Evolutionary conservation across 2,797 vertebrate species (phyloP).

Genomic region (Coregonus suidteri): DNA sequence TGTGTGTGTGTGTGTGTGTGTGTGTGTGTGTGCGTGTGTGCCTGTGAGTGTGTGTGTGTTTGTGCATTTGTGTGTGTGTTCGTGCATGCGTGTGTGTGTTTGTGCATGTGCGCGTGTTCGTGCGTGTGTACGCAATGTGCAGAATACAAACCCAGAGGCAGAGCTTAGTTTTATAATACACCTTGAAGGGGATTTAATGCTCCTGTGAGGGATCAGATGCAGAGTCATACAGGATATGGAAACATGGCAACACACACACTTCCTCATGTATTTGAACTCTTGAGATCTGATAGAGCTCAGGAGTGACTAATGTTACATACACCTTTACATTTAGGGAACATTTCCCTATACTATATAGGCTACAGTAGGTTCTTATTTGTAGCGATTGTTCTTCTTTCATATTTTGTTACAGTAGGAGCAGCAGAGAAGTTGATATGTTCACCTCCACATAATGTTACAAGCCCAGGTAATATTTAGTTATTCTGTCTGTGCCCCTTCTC

Average conservation of each 20-base stretch:
- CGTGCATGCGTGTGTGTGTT: background rate
- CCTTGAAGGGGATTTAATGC: slow-evolving; percentile 38
- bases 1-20: slow-evolving; percentile 10
- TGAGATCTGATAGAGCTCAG: slow-evolving; percentile 19
- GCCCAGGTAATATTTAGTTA: slow-evolving; percentile 72
- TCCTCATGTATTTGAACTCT: slow-evolving; percentile 19
- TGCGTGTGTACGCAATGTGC: slow-evolving; percentile 34
- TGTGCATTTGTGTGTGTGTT: background rate
- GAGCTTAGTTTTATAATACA: slow-evolving; percentile 35
- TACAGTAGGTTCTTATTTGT: background rate
- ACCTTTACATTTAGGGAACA: background rate
- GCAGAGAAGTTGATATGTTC: slow-evolving; percentile 31
- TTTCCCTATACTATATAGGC: background rate
- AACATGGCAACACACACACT: slow-evolving; percentile 31
- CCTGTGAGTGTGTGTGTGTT: background rate
- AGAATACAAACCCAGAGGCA: slow-evolving; percentile 7
- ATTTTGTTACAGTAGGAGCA: slow-evolving; percentile 33
- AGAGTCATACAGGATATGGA: slow-evolving; percentile 36
- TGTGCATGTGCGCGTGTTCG: slow-evolving; percentile 19
- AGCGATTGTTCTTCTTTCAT: background rate
- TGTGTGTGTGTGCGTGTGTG: background rate
- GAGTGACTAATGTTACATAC: slow-evolving; percentile 14
- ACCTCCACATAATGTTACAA: slow-evolving; percentile 44
- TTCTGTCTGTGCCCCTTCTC: slow-evolving; percentile 69
- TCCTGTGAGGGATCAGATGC: slow-evolving; percentile 25